Base-by-base conservation (phyloP, 2,113 vertebrate genomes). In the Meleagris gallopavo region DNA sequence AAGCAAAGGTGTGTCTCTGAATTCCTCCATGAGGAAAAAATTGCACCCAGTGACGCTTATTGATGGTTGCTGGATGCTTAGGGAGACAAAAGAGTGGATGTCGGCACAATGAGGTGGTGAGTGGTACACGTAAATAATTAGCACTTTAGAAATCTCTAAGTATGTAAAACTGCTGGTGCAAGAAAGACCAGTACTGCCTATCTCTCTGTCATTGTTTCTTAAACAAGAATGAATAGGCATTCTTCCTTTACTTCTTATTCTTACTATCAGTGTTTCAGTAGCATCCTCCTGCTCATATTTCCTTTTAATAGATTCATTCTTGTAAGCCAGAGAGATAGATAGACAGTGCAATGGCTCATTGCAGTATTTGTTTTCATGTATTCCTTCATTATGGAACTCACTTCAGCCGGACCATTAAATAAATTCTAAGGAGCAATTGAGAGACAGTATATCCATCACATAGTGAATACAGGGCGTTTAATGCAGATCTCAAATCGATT, bases 401-500 rank as follows among this genome's bases (percentile, higher is more conserved):
- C 83, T 95, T 86, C 69, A 93, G 62, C 48, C 75, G 60, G 61
- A 81, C 66, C 43, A 75, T 92, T 93, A 94, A 96, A 90, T 91
- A 95, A 95, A 52, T 89, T 77, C 58, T 54, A 64, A 89, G 61
- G 9, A 5, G n/a, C 17, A 61, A 83, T 78, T 55, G 73, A 71
- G 52, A 83, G 61, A 38, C 40, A 83, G 41, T 94, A 46, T 88
- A 96, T 95, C 60, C 27, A 89, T 97, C 95, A 96, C 57, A 58
- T 32, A 24, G 32, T 60, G 71, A 96, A 94, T 88, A 75, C 9
- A 52, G 83, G 92, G 69, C 21, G 58, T 88, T 95, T 95, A 78
- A 89, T 62, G 85, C 60, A 95, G 92, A 93, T 90, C 40, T 90
- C 72, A 65, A 89, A 95, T 97, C 5, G 7, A 94, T 95, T 46